Base-by-base conservation (phyloP, 92 coral and sea anemone species). In the Meandrina meandrites region DNA sequence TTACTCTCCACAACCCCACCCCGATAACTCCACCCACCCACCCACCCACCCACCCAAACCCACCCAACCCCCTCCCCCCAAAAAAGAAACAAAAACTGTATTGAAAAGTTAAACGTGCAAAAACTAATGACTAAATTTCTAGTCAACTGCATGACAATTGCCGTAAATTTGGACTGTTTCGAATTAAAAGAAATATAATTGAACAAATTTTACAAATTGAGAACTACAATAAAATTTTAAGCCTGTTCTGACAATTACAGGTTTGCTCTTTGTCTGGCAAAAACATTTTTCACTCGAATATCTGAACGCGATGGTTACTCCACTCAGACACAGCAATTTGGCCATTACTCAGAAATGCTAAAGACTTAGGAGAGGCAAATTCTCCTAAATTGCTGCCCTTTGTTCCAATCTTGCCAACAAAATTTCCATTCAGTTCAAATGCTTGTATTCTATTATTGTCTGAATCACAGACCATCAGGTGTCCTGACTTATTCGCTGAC, bases 361-460 rank as follows among this genome's bases (percentile, higher is more conserved):
- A 2, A 30, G 75, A 13, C 0, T 2, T 1, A 0, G 40, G 75
- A 0, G 18, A 16, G 0, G 16, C 14, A 18, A 69, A 84, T 60
- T 91, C 94, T 69, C 97, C 97, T 11, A 83, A 87, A 32, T 87
- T 80, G 14, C 76, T 81, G 3, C 97, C 97, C 54, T 91, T 91
- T 42, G 74, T 27, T 80, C 84, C 84, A 80, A 80, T 64, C n/a
- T 36, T 62, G 24, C 40, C 12, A 10, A 66, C 75, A 28, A 80
- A 80, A 18, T 24, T 37, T 35, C 84, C 84, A 80, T n/a, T n/a
- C n/a, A 40, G 12, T 45, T 80, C 84, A 66, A 80, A 80, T 0
- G 40, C 4, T 64, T 80, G 84, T 12, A 66, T 42, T 80, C 84
- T 42, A 31, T 64, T 4, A 67, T 80, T 80, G 1, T 28, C 13